Evolutionary conservation across 37 sponge, comb jelly and placozoan species (phyloP).

Genomic region (Oopsacas minuta): DNA sequence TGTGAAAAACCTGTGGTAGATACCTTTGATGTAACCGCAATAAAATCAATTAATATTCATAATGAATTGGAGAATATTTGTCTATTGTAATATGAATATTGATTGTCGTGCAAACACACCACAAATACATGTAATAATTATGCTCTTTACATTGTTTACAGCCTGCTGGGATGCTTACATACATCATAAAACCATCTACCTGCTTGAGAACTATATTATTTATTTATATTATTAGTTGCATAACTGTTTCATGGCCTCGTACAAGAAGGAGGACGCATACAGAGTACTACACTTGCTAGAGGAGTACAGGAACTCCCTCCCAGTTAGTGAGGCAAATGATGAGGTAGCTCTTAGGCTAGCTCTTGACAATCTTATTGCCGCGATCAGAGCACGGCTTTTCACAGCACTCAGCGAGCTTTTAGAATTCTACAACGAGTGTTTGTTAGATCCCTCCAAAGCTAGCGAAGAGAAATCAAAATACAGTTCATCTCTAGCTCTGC

Average conservation of each 20-base stretch:
- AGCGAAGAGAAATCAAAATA: not conserved
- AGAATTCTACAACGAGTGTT: not conserved
- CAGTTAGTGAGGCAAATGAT: conserved; percentile 9
- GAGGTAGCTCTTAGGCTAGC: conserved; percentile 56
- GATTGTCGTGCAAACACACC: no score
- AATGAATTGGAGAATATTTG: no score
- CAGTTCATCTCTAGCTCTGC: not conserved
- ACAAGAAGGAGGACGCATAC: conserved; percentile 51
- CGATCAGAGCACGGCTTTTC: conserved; percentile 78
- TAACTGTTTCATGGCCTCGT: not conserved
- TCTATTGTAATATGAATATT: no score
- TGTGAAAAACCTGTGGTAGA: no score
- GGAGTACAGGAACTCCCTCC: conserved; percentile 35
- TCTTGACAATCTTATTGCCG: conserved; percentile 68
- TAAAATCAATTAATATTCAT: no score
- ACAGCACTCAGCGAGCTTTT: conserved; percentile 51
- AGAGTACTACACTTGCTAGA: conserved; percentile 70
- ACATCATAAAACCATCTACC: no score
- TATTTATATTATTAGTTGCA: no score
- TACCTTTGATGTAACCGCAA: no score
- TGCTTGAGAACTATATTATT: no score
- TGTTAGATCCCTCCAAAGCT: not conserved
- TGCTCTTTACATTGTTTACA: no score
- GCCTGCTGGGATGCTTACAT: no score
- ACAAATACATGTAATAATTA: no score